Percentiles rank a stretch among this genome's conserved stretches.
These are phyloP conservation scores for Pseudochirops cupreus DNA, from an alignment of 2,797 vertebrate species.

Conservation along the genomic window DNA sequence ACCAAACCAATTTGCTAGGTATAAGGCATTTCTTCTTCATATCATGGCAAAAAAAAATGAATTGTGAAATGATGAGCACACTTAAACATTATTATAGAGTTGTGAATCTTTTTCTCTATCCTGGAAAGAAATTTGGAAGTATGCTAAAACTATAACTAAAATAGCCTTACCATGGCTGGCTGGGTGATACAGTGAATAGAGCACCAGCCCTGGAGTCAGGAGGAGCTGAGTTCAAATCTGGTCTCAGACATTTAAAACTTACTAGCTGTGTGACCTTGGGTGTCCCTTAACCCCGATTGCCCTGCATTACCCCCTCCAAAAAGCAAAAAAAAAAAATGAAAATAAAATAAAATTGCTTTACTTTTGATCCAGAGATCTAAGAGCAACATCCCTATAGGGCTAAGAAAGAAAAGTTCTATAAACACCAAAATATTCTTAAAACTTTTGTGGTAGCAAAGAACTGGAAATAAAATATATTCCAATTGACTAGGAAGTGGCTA, in stretches of 20 bases:
- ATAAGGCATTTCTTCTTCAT: background rate
- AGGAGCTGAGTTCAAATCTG: no score
- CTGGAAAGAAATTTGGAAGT: background rate
- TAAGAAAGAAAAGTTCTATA: background rate
- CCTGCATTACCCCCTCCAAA: no score
- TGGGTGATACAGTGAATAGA: no score
- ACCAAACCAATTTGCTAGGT: background rate
- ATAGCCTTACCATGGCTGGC: background rate
- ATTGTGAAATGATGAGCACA: background rate
- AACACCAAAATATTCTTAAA: background rate
- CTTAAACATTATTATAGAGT: background rate
- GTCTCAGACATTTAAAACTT: no score
- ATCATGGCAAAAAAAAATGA: background rate
- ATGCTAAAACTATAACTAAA: background rate
- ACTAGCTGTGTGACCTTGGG: no score
- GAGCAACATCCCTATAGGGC: background rate
- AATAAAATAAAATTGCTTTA: no score
- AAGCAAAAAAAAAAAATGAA: no score
- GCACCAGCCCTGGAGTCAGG: no score
- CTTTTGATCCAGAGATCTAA: background rate
- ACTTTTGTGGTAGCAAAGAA: background rate
- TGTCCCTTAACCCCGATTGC: no score
- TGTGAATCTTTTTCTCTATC: background rate
- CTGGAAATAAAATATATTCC: background rate
- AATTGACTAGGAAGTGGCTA: background rate